Base-by-base conservation (phyloP, 2,113 vertebrate species). In the Microcebus lehilahytsara region DNA sequence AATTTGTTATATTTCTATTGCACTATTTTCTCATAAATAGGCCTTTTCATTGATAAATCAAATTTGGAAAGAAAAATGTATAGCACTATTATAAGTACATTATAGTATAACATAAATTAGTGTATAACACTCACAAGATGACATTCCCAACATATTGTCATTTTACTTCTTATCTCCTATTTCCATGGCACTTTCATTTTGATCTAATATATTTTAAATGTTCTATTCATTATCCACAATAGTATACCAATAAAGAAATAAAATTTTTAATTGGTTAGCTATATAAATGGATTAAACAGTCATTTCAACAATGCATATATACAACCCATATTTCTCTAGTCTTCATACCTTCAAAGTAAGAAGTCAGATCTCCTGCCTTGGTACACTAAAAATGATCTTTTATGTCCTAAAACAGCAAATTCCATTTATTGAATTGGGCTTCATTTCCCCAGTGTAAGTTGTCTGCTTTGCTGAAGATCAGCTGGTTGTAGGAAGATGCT, bases 361-460 rank as follows among this genome's bases (percentile, higher is more conserved):
- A 3, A 32, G 25, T 27, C 6, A 40, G 69, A 84, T 64, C 13
- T 16, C 34, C 5, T 30, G 1, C 5, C 34, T 58, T 23, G 16
- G 8, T 11, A 1, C 6, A 5, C 37, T 22, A 9, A 56, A 0
- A 7, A 32, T 3, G 22, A 5, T 14, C 17, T 25, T 71, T 19
- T 51, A 16, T 13, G 5, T 51, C 20, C 34, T 75, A 72, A 40
- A 42, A 42, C 32, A 34, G 9, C 56, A 58, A 58, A 58, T 58
- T 58, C 56, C 56, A 58, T 22, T 58, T 58, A 58, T 58, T 58
- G 56, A 58, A 58, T 58, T 20, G 56, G 19, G 19, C 6, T 22
- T 58, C 56, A 19, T 58, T 58, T 58, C 56, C 56, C 19, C 56
- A 58, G 56, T 6, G 19, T 58, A 58, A 58, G 56, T 58, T 22